These are phyloP conservation scores for Daubentonia madagascariensis DNA, from an alignment of 2,113 vertebrate species.

Conservation along the genomic window DNA sequence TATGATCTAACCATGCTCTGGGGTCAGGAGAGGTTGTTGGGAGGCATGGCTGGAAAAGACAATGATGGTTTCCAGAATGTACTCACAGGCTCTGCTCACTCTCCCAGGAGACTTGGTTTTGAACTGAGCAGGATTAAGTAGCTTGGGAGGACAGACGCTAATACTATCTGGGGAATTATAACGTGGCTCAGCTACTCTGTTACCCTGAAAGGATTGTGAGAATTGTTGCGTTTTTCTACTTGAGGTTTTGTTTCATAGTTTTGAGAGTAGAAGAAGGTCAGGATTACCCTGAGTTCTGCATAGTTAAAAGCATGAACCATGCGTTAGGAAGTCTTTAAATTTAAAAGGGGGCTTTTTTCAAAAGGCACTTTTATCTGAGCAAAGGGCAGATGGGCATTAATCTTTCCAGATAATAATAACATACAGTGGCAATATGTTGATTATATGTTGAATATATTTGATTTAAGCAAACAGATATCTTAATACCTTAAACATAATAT, in stretches of 20 bases:
- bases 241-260: background rate
- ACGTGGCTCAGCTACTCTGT: background rate
- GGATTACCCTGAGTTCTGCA: background rate
- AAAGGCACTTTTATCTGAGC: background rate
- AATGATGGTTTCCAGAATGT: background rate
- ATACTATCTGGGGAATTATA: background rate
- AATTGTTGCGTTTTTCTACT: background rate
- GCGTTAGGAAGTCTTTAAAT: background rate
- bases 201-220: background rate
- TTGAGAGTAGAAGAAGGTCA: background rate
- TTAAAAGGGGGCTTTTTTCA: background rate
- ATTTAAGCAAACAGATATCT: background rate
- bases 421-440: background rate
- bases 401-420: background rate
- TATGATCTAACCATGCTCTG: background rate
- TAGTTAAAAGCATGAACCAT: background rate
- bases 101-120: background rate
- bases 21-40: background rate
- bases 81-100: background rate
- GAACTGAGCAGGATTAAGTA: background rate
- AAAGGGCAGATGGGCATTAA: background rate
- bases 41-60: background rate
- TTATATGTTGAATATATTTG: background rate
- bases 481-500: background rate
- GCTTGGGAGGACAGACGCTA: background rate